Base-by-base conservation (phyloP, 2,113 vertebrate species). In the Potamarius usumacintae region DNA sequence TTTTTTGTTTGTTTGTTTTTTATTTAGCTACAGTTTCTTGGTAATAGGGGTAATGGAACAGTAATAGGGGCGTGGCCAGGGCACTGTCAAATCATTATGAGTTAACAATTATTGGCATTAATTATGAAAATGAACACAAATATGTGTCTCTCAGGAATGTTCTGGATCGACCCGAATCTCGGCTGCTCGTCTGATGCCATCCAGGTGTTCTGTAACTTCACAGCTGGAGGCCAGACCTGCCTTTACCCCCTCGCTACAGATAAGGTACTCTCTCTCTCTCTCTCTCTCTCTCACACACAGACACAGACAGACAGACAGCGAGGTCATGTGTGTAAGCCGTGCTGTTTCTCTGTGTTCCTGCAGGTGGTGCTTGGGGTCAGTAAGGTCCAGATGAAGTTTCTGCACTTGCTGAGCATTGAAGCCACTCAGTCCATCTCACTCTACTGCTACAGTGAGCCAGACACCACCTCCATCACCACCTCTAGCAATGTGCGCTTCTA, bases 321-420 rank as follows among this genome's bases (percentile, higher is more conserved):
- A 0, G 18, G 5, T 58, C 4, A 58, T 50, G 30, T 82, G 25
- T 74, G 34, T 34, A 10, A 27, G 5, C n/a, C 81, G 15, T 58
- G 69, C 22, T 86, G 30, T 71, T 82, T 74, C 82, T 93, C 93
- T 93, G 91, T 22, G 7, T 83, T 82, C 80, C 62, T 80, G 88
- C 91, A 99, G 98, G 92, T 98, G 96, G 95, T 93, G 88, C 99
- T 99, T 57, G 96, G 94, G 74, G 85, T 97, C 53, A 96, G 96
- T 78, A 98, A 97, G 94, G 98, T 99, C 87, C 98, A 99, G 94
- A 99, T 99, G 97, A 99, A 99, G 92, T 99, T 99, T 92, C 96
- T 99, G 92, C 98, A 99, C 92, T 95, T 99, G 85, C 92, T 99
- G 94, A 99, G 98, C 92, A 94, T 94, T n/a, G 96, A 97, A 92